Conservation (phyloP, 2,797 vertebrate species). For the Esox lucius region DNA sequence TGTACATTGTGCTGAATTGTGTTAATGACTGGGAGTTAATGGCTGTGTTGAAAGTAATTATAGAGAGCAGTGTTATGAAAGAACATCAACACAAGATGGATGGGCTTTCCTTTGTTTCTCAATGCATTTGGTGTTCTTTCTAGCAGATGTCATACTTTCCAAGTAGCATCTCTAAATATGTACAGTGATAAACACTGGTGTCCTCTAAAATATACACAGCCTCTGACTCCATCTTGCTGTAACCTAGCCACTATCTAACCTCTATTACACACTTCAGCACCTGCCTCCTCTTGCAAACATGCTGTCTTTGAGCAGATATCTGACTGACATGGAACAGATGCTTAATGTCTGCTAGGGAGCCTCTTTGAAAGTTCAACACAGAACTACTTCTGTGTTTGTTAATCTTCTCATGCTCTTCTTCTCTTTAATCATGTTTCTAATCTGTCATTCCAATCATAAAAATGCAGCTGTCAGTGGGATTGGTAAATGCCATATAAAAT, state of each 20-base stretch:
- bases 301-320: slow-evolving; percentile 1
- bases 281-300: slow-evolving; percentile 8
- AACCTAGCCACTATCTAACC: neutral
- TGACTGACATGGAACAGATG: slow-evolving; percentile 14
- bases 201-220: neutral
- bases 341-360: neutral
- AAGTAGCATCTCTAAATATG: neutral
- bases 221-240: no score
- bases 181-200: neutral
- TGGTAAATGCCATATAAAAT: slow-evolving; percentile 9
- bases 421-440: neutral
- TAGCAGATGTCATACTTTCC: neutral
- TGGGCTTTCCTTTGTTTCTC: neutral
- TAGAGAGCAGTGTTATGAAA: neutral
- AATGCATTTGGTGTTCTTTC: neutral
- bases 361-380: slow-evolving; percentile 9
- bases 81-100: neutral
- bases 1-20: neutral
- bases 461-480: neutral
- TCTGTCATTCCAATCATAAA: slow-evolving; percentile 8
- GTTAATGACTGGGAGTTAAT: neutral
- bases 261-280: neutral
- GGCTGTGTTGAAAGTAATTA: neutral
- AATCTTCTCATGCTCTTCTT: neutral
- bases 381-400: slow-evolving; percentile 5